These are phyloP conservation scores for Muscina levida DNA, from an alignment of 2,888 invertebrate genomes.

Conservation along the genomic window DNA sequence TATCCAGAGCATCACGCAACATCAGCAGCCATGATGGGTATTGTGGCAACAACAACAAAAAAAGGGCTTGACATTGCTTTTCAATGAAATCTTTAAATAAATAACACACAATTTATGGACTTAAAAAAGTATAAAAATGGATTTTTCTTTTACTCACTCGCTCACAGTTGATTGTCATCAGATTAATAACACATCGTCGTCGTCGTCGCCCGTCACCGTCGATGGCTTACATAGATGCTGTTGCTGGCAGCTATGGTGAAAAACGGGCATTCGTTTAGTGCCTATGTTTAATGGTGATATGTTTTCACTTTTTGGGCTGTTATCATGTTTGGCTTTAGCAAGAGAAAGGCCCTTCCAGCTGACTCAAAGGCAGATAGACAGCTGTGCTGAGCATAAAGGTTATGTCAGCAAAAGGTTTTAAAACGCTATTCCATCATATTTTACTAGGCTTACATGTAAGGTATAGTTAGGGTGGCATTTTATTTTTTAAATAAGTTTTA, in stretches of 20 bases:
- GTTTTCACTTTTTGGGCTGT: conserved; percentile 10
- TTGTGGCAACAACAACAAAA: not conserved
- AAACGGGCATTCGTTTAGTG: conserved; percentile 1
- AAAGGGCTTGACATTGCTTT: conserved; percentile 49
- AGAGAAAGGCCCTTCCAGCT: no score
- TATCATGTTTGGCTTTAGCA: not conserved
- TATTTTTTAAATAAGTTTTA: no score
- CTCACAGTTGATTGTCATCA: conserved; percentile 46
- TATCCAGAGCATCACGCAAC: conserved; percentile 11
- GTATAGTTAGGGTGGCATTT: no score
- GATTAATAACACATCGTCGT: conserved; percentile 52
- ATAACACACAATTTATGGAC: conserved; percentile 39
- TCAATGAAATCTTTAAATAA: conserved; percentile 51
- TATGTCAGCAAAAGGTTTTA: no score
- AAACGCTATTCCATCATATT: no score
- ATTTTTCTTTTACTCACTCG: conserved; percentile 5
- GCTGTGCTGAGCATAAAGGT: no score
- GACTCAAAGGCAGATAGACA: no score
- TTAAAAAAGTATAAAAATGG: conserved; percentile 24
- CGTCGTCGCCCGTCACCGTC: no score
- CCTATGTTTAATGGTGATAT: conserved; percentile 32
- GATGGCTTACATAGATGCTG: not conserved
- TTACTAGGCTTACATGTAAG: no score
- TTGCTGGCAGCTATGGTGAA: not conserved
- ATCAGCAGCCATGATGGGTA: not conserved